Evolutionary conservation across 1,140 invertebrate species (phyloP).

Genomic region (Tetraneura akinire): DNA sequence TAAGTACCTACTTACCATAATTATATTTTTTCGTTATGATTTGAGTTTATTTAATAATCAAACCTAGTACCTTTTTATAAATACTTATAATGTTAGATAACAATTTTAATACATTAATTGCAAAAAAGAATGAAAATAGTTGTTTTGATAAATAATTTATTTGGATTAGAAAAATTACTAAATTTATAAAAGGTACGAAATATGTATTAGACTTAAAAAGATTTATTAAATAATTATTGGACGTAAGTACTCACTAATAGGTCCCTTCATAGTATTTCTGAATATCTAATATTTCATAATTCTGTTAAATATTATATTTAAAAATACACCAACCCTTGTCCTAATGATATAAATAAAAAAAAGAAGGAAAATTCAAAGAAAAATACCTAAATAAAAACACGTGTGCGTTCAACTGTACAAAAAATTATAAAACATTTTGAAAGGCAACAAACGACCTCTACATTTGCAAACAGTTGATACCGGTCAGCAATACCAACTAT

Average conservation of each 20-base stretch:
- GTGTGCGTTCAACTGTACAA: neutral
- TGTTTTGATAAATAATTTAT: too few species aligned
- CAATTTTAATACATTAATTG: too few species aligned
- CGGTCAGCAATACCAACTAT: neutral
- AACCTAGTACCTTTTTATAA: too few species aligned
- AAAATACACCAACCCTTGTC: neutral
- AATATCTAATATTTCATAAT: constrained; percentile 7
- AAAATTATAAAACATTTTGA: constrained; percentile 44
- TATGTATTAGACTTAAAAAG: too few species aligned
- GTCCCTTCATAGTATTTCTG: constrained; percentile 25
- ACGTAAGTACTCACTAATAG: constrained; percentile 18
- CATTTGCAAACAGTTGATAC: constrained; percentile 37
- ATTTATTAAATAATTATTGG: neutral
- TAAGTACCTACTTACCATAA: too few species aligned
- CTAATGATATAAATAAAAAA: neutral
- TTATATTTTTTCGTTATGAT: too few species aligned
- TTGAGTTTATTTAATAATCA: too few species aligned
- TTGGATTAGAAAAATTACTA: too few species aligned
- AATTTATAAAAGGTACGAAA: too few species aligned
- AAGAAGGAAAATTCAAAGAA: neutral
- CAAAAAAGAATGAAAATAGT: too few species aligned
- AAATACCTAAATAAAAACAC: neutral
- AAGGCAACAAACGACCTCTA: constrained; percentile 48
- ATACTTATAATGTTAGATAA: too few species aligned
- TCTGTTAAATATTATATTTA: neutral